Evolutionary conservation across 2,113 vertebrate genomes (phyloP).

Genomic region (Danionella cerebrum): DNA sequence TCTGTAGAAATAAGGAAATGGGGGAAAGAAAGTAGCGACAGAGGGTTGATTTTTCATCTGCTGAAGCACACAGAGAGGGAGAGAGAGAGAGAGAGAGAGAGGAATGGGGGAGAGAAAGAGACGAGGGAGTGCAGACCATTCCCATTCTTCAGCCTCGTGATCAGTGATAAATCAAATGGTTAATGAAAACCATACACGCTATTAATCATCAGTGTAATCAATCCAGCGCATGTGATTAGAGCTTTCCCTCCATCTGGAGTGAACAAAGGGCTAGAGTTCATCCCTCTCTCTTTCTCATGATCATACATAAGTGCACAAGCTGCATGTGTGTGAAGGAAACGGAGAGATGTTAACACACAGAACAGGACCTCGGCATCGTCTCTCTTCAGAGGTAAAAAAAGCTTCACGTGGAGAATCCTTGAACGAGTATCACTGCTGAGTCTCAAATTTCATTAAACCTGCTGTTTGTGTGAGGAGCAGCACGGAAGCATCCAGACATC

Average conservation of each 20-base stretch:
- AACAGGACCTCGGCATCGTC: neutral
- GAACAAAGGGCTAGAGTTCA: slow-evolving; percentile 16
- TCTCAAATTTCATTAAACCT: neutral
- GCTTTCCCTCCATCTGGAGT: slow-evolving; percentile 22
- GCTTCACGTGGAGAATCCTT: neutral
- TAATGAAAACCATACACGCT: slow-evolving; percentile 40
- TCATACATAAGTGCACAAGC: neutral
- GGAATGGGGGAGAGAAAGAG: too few relatives aligned
- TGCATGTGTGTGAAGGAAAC: neutral
- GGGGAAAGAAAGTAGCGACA: slow-evolving; percentile 3
- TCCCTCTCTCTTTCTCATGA: neutral
- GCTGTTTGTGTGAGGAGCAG: slow-evolving; percentile 3
- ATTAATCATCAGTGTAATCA: slow-evolving; percentile 45
- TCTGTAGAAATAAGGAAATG: neutral
- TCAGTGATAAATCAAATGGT: slow-evolving; percentile 41
- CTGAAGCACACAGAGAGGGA: too few relatives aligned
- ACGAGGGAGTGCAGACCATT: slow-evolving; percentile 35
- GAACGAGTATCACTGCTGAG: too few relatives aligned
- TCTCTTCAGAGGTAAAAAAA: neutral
- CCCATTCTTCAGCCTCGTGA: slow-evolving; percentile 39
- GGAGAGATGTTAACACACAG: neutral
- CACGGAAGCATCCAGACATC: neutral
- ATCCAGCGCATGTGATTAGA: slow-evolving; percentile 40
- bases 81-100: too few relatives aligned
- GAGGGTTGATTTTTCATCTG: slow-evolving; percentile 5